Percentiles rank a stretch among this genome's conserved stretches.
Evolutionary conservation across 2,888 invertebrate genomes (phyloP).

Genomic region (Metellina segmentata): DNA sequence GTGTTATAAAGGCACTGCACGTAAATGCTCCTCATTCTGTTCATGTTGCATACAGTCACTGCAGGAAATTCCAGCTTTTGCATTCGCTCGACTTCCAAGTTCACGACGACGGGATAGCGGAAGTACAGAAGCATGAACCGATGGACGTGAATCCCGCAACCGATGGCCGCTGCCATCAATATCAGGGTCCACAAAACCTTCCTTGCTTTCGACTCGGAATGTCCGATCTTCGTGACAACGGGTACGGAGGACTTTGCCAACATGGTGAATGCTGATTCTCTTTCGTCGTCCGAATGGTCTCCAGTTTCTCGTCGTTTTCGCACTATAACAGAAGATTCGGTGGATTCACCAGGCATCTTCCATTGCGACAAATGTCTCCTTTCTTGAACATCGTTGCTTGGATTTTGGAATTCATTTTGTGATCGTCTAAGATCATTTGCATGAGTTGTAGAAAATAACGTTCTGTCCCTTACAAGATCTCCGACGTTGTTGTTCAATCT

Average conservation of each 20-base stretch:
- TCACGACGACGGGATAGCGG: constrained; percentile 56
- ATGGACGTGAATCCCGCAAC: constrained; percentile 29
- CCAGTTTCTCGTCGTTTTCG: neutral
- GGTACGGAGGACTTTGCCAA: constrained; percentile 6
- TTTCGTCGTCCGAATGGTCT: neutral
- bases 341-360: neutral
- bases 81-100: constrained; percentile 17
- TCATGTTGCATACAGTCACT: constrained; percentile 63
- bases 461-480: too few relatives aligned
- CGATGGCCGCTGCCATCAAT: neutral
- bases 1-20: neutral
- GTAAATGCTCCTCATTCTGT: neutral
- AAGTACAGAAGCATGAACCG: constrained; percentile 55
- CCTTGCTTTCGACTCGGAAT: neutral
- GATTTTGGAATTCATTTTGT: too few relatives aligned
- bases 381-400: too few relatives aligned
- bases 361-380: neutral
- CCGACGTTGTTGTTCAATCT: too few relatives aligned
- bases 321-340: neutral
- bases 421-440: too few relatives aligned
- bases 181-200: constrained; percentile 48
- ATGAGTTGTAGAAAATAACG: too few relatives aligned
- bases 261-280: neutral
- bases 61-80: constrained; percentile 38
- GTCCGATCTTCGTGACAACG: constrained; percentile 14